Evolutionary conservation across 53 echinoderm and acorn worm genomes (phyloP).

Genomic region (Luidia sarsii): DNA sequence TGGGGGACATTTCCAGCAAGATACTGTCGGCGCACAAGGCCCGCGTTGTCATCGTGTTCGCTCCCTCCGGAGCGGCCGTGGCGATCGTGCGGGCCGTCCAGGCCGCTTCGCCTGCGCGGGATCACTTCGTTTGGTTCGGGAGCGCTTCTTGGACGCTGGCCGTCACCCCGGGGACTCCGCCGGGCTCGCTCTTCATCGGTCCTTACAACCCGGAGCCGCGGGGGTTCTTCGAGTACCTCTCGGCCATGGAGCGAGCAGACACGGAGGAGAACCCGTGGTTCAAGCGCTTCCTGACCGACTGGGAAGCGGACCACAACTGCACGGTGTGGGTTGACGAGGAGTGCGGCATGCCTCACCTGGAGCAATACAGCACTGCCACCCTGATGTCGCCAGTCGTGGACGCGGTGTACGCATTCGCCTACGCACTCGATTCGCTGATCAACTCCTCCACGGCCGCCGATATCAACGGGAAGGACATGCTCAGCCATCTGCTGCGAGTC

Average conservation of each 20-base stretch:
- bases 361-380: not conserved
- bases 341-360: not conserved
- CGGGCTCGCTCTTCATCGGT: not conserved
- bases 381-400: slow-evolving; percentile 27
- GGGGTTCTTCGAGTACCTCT: slow-evolving; percentile 2
- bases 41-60: slow-evolving; percentile 40
- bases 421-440: slow-evolving; percentile 27
- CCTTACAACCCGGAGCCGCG: slow-evolving; percentile 1
- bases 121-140: slow-evolving; percentile 25
- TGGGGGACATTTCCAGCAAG: not conserved
- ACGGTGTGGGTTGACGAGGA: slow-evolving; percentile 3
- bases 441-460: not conserved
- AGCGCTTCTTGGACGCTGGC: slow-evolving; percentile 11
- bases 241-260: not conserved
- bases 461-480: slow-evolving; percentile 16
- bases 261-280: not conserved
- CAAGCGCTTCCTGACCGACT: not conserved
- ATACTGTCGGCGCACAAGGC: not conserved
- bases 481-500: slow-evolving; percentile 20
- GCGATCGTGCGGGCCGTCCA: not conserved
- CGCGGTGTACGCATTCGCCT: slow-evolving; percentile 53
- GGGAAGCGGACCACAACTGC: not conserved
- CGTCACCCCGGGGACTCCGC: not conserved
- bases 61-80: not conserved
- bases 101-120: not conserved